Conservation (phyloP, 2,113 vertebrate species). For the Procavia capensis region DNA sequence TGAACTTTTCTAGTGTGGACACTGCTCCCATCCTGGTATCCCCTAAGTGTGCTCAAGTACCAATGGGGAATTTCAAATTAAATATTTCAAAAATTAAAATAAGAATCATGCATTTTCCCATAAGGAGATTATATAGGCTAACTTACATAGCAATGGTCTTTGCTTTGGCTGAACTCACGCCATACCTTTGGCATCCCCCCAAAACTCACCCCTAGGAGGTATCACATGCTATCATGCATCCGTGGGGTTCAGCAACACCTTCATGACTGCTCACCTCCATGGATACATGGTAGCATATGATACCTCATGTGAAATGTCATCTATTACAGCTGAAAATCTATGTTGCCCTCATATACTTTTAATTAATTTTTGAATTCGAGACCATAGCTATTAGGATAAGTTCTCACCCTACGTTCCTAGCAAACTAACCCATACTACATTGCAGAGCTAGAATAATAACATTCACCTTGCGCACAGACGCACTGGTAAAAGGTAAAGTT, state of each 20-base stretch:
- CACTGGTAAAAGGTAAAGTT: neutral
- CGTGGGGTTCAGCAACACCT: no score
- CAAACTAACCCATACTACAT: neutral
- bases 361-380: neutral
- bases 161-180: neutral
- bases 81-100: constrained; percentile 38
- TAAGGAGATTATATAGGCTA: neutral
- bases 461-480: neutral
- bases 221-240: no score
- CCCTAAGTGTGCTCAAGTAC: neutral
- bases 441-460: neutral
- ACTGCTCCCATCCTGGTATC: neutral
- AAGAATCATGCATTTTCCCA: neutral
- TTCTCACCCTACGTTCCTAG: neutral
- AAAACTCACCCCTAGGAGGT: no score
- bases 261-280: neutral
- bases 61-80: neutral
- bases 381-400: neutral
- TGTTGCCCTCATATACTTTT: neutral
- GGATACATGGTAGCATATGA: neutral
- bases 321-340: neutral
- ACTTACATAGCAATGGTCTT: constrained; percentile 24
- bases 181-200: neutral
- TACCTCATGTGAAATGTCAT: neutral
- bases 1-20: neutral